Conservation (phyloP, 35 echinoderm and acorn worm species). For the Ptychodera flava region DNA sequence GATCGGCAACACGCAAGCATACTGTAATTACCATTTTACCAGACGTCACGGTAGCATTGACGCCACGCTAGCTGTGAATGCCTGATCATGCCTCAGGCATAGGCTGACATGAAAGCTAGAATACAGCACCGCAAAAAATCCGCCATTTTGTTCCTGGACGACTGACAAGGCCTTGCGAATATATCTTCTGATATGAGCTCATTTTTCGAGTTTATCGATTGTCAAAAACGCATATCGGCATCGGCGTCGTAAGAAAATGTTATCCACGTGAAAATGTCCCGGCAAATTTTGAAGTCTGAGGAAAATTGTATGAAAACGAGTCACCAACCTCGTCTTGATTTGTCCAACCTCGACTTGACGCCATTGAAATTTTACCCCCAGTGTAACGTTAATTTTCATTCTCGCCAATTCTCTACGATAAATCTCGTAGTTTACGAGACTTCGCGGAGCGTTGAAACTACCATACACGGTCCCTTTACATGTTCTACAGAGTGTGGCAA, state of each 20-base stretch:
- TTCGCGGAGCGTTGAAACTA: background rate
- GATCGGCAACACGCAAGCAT: no score
- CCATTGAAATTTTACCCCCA: background rate
- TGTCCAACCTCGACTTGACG: background rate
- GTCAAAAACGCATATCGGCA: no score
- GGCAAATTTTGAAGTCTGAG: background rate
- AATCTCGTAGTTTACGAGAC: background rate
- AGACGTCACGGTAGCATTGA: no score
- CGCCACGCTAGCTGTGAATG: no score
- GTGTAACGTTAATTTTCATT: background rate
- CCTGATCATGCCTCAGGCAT: no score
- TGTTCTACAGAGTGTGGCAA: no score
- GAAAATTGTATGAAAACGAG: background rate
- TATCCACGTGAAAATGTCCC: background rate
- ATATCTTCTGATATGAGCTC: no score
- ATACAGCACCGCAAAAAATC: no score
- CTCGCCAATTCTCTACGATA: background rate
- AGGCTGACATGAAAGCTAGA: no score
- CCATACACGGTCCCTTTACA: background rate
- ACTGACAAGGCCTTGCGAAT: background rate
- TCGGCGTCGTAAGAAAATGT: no score
- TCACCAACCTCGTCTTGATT: background rate
- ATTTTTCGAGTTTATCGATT: no score
- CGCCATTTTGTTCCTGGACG: background rate
- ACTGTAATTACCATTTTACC: no score